Conservation (phyloP, 30 jellyfish, hydroid and myxozoan genomes). For the Chironex yamaguchii region DNA sequence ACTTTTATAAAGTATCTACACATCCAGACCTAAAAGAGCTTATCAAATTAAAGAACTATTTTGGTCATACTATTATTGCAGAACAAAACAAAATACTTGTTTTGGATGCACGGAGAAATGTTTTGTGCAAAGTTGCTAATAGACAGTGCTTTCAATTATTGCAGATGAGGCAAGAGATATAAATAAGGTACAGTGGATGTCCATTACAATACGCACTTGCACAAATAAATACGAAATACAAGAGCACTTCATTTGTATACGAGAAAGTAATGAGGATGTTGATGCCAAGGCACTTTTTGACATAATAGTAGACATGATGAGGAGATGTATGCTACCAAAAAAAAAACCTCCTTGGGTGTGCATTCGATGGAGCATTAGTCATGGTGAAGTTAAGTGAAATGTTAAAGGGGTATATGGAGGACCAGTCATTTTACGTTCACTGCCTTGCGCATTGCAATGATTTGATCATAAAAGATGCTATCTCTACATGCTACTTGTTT, state of each 20-base stretch:
- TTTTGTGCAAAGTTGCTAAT: constrained; percentile 11
- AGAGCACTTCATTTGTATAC: constrained; percentile 15
- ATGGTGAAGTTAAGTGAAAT: constrained; percentile 17
- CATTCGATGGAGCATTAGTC: constrained; percentile 27
- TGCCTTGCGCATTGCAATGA: constrained; percentile 46
- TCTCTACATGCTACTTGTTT: constrained; percentile 20
- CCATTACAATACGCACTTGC: too few species aligned
- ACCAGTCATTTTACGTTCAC: constrained; percentile 20
- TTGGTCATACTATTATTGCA: constrained; percentile 32
- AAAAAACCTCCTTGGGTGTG: constrained; percentile 7
- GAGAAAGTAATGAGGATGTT: constrained; percentile 14
- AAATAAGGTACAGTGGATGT: too few species aligned
- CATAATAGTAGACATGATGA: constrained; percentile 9
- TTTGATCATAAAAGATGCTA: constrained; percentile 19
- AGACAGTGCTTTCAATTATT: too few species aligned
- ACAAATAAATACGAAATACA: too few species aligned
- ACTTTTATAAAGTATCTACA: constrained; percentile 11
- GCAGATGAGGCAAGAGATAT: constrained; percentile 31
- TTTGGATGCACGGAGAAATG: constrained; percentile 6
- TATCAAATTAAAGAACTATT: constrained; percentile 2
- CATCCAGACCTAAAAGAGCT: constrained; percentile 4
- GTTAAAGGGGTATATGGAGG: constrained; percentile 10
- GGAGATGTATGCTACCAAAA: constrained; percentile 12
- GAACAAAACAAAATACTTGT: constrained; percentile 25
- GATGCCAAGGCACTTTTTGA: constrained; percentile 25